Evolutionary conservation across 2,888 invertebrate species (phyloP).

Genomic region (Hemaris fuciformis): DNA sequence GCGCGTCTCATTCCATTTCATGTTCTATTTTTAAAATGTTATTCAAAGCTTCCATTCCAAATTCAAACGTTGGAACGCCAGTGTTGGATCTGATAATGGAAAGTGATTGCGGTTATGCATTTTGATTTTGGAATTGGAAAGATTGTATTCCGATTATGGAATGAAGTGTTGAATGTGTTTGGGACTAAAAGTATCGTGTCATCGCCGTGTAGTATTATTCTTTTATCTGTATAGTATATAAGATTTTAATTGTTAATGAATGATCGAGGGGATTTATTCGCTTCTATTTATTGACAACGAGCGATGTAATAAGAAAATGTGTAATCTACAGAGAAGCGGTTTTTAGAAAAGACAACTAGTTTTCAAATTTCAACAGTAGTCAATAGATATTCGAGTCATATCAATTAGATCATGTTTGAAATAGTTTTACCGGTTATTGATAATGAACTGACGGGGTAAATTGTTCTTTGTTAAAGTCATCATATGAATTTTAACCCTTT

Average conservation of each 20-base stretch:
- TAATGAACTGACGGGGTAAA: not conserved
- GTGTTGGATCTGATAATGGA: constrained; percentile 2
- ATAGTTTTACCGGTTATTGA: constrained; percentile 2
- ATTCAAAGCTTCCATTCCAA: constrained; percentile 15
- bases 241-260: constrained; percentile 47
- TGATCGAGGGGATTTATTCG: constrained; percentile 32
- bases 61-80: constrained; percentile 3
- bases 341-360: constrained; percentile 56
- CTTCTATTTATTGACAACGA: constrained; percentile 35
- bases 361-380: constrained; percentile 56
- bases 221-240: constrained; percentile 48
- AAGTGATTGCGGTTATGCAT: constrained; percentile 22
- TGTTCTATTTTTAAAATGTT: constrained; percentile 13
- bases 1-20: constrained; percentile 14
- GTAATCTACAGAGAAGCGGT: constrained; percentile 18
- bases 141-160: not conserved
- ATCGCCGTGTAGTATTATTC: constrained; percentile 43
- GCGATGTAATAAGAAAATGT: constrained; percentile 27
- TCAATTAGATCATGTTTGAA: constrained; percentile 55
- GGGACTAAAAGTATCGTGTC: constrained; percentile 33
- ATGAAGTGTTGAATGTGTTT: constrained; percentile 25
- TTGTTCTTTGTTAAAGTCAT: constrained; percentile 10
- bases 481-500: not conserved
- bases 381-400: constrained; percentile 70
- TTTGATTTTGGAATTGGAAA: constrained; percentile 40